A percentile compares a stretch with the other conserved stretches of the same genome.
Evolutionary conservation across 1,140 invertebrate genomes (phyloP).

Genomic region (Patella vulgata): DNA sequence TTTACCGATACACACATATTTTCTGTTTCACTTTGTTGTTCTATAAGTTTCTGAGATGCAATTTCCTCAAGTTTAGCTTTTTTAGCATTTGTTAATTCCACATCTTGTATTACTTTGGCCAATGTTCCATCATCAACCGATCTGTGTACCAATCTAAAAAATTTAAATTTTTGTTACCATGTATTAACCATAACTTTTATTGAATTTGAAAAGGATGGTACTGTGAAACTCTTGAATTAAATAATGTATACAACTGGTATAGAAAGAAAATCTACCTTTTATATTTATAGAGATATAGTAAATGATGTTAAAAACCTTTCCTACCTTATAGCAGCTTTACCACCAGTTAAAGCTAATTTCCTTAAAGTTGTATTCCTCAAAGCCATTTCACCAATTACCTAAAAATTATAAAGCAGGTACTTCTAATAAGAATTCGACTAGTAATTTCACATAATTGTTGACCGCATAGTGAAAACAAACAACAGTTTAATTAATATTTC

Average conservation of each 20-base stretch:
- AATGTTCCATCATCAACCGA: constrained; percentile 48
- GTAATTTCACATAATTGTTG: too few species aligned
- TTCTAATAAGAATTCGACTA: too few species aligned
- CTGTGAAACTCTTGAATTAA: too few species aligned
- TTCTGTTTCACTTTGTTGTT: constrained; percentile 17
- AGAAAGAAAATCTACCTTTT: too few species aligned
- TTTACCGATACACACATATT: not conserved
- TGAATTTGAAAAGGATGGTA: constrained; percentile 66
- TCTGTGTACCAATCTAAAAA: constrained; percentile 53
- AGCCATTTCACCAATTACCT: constrained; percentile 73
- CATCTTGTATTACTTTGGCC: constrained; percentile 37
- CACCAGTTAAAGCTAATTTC: constrained; percentile 78
- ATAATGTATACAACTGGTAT: too few species aligned
- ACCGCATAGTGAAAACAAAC: too few species aligned
- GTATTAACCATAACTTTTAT: too few species aligned
- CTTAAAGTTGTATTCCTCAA: constrained; percentile 77
- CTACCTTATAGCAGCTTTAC: constrained; percentile 73
- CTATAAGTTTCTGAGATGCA: constrained; percentile 19
- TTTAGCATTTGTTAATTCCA: constrained; percentile 52
- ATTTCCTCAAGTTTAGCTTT: constrained; percentile 46
- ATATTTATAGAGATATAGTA: too few species aligned
- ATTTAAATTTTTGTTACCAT: constrained; percentile 7
- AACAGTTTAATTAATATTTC: too few species aligned
- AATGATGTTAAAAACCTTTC: too few species aligned
- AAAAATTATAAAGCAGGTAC: constrained; percentile 7